These are phyloP conservation scores for Rallus crepitans DNA, from an alignment of 2,797 vertebrate species.

Conservation along the genomic window DNA sequence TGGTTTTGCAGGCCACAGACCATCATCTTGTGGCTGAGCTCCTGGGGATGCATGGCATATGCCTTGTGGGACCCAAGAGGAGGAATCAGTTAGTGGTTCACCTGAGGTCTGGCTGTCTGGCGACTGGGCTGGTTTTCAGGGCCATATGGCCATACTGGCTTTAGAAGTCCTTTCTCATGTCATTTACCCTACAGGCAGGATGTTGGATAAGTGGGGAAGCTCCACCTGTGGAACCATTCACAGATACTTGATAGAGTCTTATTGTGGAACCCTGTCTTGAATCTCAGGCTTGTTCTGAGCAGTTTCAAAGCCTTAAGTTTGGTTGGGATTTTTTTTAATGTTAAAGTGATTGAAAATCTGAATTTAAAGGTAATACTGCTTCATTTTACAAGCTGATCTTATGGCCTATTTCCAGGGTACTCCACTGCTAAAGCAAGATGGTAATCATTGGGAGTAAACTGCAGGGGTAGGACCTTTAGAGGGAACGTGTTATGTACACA, in stretches of 20 bases:
- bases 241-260: neutral
- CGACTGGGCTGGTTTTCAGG: neutral
- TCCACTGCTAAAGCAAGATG: neutral
- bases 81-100: neutral
- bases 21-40: neutral
- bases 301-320: neutral
- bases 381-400: neutral
- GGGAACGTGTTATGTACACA: neutral
- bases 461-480: neutral
- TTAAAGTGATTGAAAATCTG: neutral
- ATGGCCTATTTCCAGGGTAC: neutral
- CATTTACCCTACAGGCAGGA: neutral
- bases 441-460: neutral
- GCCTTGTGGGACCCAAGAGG: neutral
- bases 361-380: neutral
- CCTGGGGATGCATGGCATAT: rapidly evolving
- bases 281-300: neutral
- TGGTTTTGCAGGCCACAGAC: neutral
- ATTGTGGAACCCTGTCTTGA: neutral
- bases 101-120: neutral
- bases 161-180: neutral
- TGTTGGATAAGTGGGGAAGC: neutral
- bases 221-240: neutral
- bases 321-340: neutral
- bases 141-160: neutral